Conservation (phyloP, 2,113 vertebrate species). For the Pandion haliaetus region DNA sequence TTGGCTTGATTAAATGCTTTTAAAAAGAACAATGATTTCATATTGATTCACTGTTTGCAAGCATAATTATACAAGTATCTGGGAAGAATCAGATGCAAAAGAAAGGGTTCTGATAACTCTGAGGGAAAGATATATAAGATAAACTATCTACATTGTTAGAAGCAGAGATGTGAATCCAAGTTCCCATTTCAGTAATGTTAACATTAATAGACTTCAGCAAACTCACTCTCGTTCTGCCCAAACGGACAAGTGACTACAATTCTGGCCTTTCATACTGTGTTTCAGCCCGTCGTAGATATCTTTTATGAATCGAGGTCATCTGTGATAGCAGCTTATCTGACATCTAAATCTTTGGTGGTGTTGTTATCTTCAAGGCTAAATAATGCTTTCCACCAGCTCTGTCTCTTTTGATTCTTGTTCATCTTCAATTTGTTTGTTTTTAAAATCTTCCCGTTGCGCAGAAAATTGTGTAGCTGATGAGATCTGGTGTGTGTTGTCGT, state of each 20-base stretch:
- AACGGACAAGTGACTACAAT: neutral
- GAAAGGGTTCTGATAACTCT: neutral
- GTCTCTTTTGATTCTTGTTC: neutral
- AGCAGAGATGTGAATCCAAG: neutral
- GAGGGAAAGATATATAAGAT: neutral
- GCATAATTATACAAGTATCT: neutral
- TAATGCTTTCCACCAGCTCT: neutral
- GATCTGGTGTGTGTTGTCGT: neutral
- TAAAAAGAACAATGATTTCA: neutral
- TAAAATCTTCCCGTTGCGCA: neutral
- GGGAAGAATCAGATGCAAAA: neutral
- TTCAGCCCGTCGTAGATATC: neutral
- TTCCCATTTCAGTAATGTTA: neutral
- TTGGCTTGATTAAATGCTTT: neutral
- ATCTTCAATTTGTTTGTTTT: neutral
- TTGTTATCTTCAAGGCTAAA: neutral
- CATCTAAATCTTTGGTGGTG: neutral
- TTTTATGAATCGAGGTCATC: neutral
- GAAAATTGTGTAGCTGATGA: neutral
- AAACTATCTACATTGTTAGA: neutral
- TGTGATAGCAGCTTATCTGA: neutral
- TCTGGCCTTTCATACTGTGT: neutral
- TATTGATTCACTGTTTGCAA: neutral
- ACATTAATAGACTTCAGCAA: neutral
- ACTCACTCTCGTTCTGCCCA: neutral